Base-by-base conservation (phyloP, 2,888 invertebrate species). In the Ecliptopera silaceata region DNA sequence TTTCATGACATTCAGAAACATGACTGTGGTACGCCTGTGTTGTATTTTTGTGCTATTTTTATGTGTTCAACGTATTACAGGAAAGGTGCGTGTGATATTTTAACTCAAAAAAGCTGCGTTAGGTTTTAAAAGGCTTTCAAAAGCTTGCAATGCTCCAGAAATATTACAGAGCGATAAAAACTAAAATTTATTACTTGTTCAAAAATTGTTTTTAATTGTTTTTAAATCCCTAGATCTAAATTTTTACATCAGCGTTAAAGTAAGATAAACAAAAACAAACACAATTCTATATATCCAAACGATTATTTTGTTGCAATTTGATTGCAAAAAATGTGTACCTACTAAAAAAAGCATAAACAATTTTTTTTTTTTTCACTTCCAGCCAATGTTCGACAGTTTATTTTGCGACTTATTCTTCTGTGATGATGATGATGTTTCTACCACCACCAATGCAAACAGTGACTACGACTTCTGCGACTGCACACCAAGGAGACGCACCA, bases 1-100 rank as follows among this genome's bases (percentile, higher is more conserved):
- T 84, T 88, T 82, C 80, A 80, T 77, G 75, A 82, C 77, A 83
- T 73, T 69, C 70, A 29, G 58, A 74, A 84, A 79, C 79, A 90
- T 90, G 89, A 77, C 74, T 64, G 77, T 71, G 61, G 74, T 74
- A 58, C 80, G 82, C 66, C 65, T 79, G 75, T 84, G 80, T 69
- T 68, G 80, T 49, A 60, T 82, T 56, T 69, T 81, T 41, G 74
- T 86, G 71, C 49, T 84, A 46, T 63, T 82, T 57, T 71, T 87
- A 75, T 77, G 78, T 55, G 72, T 81, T 17, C 77, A 84, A 57
- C 59, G 74, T 34, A 69, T 78, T 49, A 47, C 70, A 50, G 74
- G 74, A 47, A 79, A 86, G 87, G 89, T 89, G 70, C 8, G 64
- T 66, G 20, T 18, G 5, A n/a, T 13, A 15, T 15, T 15, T 34